A percentile compares a stretch with the other conserved stretches of the same genome.
phyloP scores from a whole-genome alignment of 2,888 invertebrate genomes.

The Leptopilina myrica region DNA sequence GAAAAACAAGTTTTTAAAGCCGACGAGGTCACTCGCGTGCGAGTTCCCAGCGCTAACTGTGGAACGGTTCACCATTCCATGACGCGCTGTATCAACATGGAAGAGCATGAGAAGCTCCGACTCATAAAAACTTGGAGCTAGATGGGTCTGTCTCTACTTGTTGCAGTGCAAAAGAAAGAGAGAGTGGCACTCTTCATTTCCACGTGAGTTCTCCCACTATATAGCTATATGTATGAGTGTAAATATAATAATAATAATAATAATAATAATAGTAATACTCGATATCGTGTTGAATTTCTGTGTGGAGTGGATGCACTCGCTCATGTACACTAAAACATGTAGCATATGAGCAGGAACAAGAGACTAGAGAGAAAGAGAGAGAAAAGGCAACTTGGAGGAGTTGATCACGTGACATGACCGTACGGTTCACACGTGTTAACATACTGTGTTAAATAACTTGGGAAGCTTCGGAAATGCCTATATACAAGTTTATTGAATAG shows the following conservation, averaged over 20 bases:
- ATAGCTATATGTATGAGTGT: too few relatives aligned
- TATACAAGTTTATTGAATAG: too few relatives aligned
- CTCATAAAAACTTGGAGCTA: slow-evolving; percentile 11
- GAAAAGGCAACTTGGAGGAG: slow-evolving; percentile 43
- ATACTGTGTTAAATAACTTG: slow-evolving; percentile 34
- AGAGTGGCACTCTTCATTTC: slow-evolving; percentile 21
- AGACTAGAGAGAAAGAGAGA: neutral
- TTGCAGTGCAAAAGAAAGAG: slow-evolving; percentile 13
- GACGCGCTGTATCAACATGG: slow-evolving; percentile 13
- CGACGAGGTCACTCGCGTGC: slow-evolving; percentile 44
- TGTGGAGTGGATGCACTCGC: slow-evolving; percentile 13
- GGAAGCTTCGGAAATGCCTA: neutral
- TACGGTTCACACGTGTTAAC: slow-evolving; percentile 48
- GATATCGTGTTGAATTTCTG: neutral
- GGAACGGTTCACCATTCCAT: slow-evolving; percentile 17
- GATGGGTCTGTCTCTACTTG: neutral
- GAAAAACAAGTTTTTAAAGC: neutral
- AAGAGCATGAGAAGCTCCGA: slow-evolving; percentile 39
- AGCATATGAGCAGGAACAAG: too few relatives aligned
- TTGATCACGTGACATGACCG: slow-evolving; percentile 59
- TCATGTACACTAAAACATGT: neutral
- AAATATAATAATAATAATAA: too few relatives aligned
- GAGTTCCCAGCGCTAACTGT: slow-evolving; percentile 47
- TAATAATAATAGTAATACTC: neutral
- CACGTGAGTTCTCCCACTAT: slow-evolving; percentile 15